Conservation (phyloP, 2,797 vertebrate genomes). For the Ataeniobius toweri region DNA sequence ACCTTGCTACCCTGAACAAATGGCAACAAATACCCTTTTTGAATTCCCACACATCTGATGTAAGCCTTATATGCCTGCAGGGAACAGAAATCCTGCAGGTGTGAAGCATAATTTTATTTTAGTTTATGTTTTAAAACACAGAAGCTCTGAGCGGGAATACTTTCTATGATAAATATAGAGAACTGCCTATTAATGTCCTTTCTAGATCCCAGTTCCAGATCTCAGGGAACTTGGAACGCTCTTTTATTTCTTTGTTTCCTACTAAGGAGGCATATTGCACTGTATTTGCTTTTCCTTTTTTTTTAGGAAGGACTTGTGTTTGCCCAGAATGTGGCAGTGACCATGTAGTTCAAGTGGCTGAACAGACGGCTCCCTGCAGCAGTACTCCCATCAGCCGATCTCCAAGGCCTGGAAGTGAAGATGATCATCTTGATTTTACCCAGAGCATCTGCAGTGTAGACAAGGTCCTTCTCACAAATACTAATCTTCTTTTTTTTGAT, state of each 20-base stretch:
- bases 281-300: not conserved
- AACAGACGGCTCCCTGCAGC: slow-evolving; percentile 57
- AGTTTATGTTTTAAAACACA: not conserved
- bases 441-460: slow-evolving; percentile 11
- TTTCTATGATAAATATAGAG: not conserved
- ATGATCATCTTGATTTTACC: slow-evolving; percentile 25
- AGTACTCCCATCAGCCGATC: slow-evolving; percentile 68
- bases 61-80: slow-evolving; percentile 19
- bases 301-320: slow-evolving; percentile 55
- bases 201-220: too few relatives aligned
- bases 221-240: too few relatives aligned
- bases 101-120: not conserved
- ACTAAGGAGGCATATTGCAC: not conserved
- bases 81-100: slow-evolving; percentile 28
- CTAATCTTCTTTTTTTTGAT: not conserved
- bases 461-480: slow-evolving; percentile 34
- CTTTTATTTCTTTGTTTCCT: too few relatives aligned
- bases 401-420: slow-evolving; percentile 25
- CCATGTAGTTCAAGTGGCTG: slow-evolving; percentile 87
- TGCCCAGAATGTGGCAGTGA: slow-evolving; percentile 91
- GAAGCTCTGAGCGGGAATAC: not conserved
- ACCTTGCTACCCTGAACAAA: slow-evolving; percentile 16
- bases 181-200: too few relatives aligned
- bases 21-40: slow-evolving; percentile 35
- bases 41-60: slow-evolving; percentile 43